Percentiles rank a stretch among this genome's conserved stretches.
phyloP scores from a whole-genome alignment of 1,140 invertebrate species.

The Dreissena polymorpha region DNA sequence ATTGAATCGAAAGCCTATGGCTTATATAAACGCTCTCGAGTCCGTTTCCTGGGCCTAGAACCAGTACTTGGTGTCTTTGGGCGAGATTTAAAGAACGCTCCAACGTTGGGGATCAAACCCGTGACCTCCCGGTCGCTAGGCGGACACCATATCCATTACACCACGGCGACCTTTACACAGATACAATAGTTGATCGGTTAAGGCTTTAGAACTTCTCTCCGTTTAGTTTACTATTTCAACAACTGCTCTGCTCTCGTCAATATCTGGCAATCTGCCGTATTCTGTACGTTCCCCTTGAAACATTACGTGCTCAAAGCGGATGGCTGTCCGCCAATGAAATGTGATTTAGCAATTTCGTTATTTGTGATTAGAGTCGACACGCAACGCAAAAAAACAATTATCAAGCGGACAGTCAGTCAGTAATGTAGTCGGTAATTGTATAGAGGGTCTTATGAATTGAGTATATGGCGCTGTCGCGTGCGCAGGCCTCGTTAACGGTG shows the following conservation, averaged over 20 bases:
- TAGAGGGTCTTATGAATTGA: constrained; percentile 46
- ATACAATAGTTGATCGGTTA: no score
- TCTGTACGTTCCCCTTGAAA: constrained; percentile 2
- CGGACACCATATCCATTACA: no score
- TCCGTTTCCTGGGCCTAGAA: no score
- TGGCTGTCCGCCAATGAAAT: constrained; percentile 49
- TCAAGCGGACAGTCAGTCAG: constrained; percentile 46
- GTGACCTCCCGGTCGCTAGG: no score
- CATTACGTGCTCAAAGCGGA: constrained; percentile 34
- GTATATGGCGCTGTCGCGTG: constrained; percentile 49
- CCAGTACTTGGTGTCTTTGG: no score
- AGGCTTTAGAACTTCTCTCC: no score
- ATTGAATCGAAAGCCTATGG: no score
- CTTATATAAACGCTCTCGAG: no score
- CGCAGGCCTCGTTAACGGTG: constrained; percentile 37
- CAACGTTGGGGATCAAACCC: no score
- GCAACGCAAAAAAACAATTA: constrained; percentile 57
- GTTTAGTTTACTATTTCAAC: constrained; percentile 3
- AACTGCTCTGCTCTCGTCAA: constrained; percentile 19
- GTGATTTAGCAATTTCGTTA: constrained; percentile 56
- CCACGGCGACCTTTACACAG: no score
- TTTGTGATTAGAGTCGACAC: constrained; percentile 32
- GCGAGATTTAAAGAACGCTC: no score
- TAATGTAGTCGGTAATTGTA: constrained; percentile 56
- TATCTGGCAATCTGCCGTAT: constrained; percentile 31